A percentile compares a stretch with the other conserved stretches of the same genome.
Conservation (phyloP, 2,888 invertebrate species). For the Monochamus alternatus region DNA sequence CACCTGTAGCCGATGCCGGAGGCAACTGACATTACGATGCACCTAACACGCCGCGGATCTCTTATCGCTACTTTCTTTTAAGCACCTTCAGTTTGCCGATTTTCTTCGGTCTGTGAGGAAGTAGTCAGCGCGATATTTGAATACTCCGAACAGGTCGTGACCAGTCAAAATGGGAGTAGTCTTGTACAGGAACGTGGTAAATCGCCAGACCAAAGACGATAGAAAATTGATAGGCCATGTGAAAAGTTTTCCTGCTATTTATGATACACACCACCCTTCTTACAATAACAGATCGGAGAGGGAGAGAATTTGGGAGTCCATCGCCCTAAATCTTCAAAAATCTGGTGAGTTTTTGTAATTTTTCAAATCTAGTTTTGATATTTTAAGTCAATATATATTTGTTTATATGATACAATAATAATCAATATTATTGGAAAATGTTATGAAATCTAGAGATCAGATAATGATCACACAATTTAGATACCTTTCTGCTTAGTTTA, state of each 20-base stretch:
- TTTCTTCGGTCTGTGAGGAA: background rate
- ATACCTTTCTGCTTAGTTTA: no score
- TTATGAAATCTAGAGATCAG: no score
- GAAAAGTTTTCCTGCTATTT: constrained; percentile 63
- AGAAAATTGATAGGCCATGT: constrained; percentile 77
- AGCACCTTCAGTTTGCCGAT: background rate
- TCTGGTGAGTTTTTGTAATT: constrained; percentile 39
- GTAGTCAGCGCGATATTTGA: background rate
- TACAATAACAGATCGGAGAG: constrained; percentile 31
- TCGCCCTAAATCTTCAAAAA: constrained; percentile 40
- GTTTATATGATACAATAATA: background rate
- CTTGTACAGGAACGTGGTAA: constrained; percentile 17
- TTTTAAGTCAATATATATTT: background rate
- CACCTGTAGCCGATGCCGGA: no score
- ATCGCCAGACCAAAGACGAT: constrained; percentile 47
- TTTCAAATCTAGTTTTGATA: background rate
- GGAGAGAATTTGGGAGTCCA: constrained; percentile 40
- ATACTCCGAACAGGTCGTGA: background rate
- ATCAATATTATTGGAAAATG: no score
- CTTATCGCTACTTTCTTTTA: background rate
- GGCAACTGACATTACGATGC: no score
- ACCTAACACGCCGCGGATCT: background rate
- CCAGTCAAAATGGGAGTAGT: background rate
- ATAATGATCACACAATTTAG: no score
- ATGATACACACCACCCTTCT: constrained; percentile 67